Evolutionary conservation across 2,113 vertebrate species (phyloP), one percentile per base, ranked within the genome.

Genomic region (Mormoops blainvillei): DNA sequence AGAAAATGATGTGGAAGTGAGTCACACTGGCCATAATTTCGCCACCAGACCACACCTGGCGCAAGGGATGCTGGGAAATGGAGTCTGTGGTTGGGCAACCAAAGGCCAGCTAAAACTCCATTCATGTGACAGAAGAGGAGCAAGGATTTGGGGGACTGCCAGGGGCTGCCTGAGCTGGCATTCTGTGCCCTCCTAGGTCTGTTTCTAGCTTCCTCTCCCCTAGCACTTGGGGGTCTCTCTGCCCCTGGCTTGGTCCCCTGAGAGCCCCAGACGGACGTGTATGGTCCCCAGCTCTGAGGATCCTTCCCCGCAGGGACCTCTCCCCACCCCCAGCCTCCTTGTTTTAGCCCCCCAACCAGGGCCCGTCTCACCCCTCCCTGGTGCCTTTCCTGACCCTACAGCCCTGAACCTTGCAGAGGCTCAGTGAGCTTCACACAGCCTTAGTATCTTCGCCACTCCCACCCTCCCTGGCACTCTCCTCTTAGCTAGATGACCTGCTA

Each of bases 341-440:
- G 4, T 61, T 73, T 56, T 41, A 1, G 1, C 50, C 2, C 0
- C n/a, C 33, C 31, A 43, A 61, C 41, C 7, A 26, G 85, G 85
- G 82, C 48, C 26, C 26, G 5, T 4, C 33, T 56, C 5, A 4
- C 48, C 9, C 38, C 11, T 80, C 45, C 45, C 41, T 3, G 1
- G 1, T 65, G 38, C 65, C 87, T 52, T 85, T 48, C 16, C 50
- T n/a, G n/a, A 43, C 10, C 45, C 20, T 7, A 3, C 4, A 0
- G 3, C 52, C 54, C 2, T 19, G 82, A 54, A 22, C 28, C 38
- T 54, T 31, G 2, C 0, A 0, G 18, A 11, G 3, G 1, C 7
- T 58, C 63, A 50, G 36, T 0, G 2, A 24, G 24, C 33, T 1
- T 10, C 38, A n/a, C 0, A 0, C 48, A 8, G 1, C 2, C 26